Percentiles rank a stretch among this genome's conserved stretches.
These are phyloP conservation scores for Rachycentron canadum DNA, from an alignment of 2,797 vertebrate species.

Conservation along the genomic window DNA sequence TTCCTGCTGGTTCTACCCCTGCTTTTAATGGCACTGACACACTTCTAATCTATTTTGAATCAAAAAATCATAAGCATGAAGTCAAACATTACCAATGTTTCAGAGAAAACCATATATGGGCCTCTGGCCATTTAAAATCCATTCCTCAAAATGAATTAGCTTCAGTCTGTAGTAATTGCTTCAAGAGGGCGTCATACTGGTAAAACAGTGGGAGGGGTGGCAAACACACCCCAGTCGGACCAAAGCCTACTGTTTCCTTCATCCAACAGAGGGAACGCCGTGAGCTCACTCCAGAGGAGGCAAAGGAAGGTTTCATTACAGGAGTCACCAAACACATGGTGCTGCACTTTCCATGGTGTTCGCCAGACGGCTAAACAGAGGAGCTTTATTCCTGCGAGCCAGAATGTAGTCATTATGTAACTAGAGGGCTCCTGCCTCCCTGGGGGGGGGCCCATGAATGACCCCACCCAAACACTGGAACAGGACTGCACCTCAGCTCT, in stretches of 20 bases:
- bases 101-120: slow-evolving; percentile 56
- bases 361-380: slow-evolving; percentile 83
- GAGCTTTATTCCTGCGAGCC: slow-evolving; percentile 78
- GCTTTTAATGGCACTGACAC: slow-evolving; percentile 27
- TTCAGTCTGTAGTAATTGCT: slow-evolving; percentile 75
- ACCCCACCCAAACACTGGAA: slow-evolving; percentile 77
- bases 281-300: slow-evolving; percentile 82
- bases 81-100: slow-evolving; percentile 63
- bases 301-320: slow-evolving; percentile 78
- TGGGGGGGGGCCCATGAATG: slow-evolving; percentile 35
- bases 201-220: slow-evolving; percentile 75
- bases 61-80: slow-evolving; percentile 54
- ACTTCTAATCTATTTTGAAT: slow-evolving; percentile 43
- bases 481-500: slow-evolving; percentile 68
- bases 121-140: slow-evolving; percentile 45
- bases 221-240: slow-evolving; percentile 73
- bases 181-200: slow-evolving; percentile 74
- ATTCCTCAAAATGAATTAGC: slow-evolving; percentile 74
- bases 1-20: slow-evolving; percentile 40
- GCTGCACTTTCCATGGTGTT: slow-evolving; percentile 80
- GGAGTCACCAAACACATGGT: slow-evolving; percentile 79
- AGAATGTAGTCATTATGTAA: slow-evolving; percentile 78
- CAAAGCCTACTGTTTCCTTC: slow-evolving; percentile 72
- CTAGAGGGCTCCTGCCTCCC: slow-evolving; percentile 69
- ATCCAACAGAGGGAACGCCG: slow-evolving; percentile 67